Percentiles rank a stretch among this genome's conserved stretches.
phyloP scores from a whole-genome alignment of 2,888 invertebrate genomes.

The Dermolepida albohirtum region DNA sequence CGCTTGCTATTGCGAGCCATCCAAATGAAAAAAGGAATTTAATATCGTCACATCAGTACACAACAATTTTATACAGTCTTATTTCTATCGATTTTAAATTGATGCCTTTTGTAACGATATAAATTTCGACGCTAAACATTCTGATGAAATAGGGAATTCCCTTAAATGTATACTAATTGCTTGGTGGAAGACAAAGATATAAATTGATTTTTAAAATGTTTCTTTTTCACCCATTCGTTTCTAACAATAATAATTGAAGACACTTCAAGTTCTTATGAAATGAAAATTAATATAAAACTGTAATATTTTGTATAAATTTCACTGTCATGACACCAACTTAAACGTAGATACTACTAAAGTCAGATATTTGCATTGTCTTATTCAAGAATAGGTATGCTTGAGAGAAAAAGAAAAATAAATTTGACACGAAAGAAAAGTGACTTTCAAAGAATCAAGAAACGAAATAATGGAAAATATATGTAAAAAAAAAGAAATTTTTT shows the following conservation, averaged over 20 bases:
- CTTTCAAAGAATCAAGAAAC: background rate
- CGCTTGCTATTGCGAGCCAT: too few species aligned
- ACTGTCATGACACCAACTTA: constrained; percentile 55
- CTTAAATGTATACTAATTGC: too few species aligned
- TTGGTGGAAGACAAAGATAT: too few species aligned
- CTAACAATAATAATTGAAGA: background rate
- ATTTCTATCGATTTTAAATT: too few species aligned
- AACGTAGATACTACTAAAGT: constrained; percentile 48
- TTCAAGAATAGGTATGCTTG: constrained; percentile 36
- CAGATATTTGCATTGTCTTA: constrained; percentile 55
- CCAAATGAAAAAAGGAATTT: too few species aligned
- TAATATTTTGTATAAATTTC: constrained; percentile 45
- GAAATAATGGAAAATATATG: constrained; percentile 3
- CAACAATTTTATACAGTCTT: too few species aligned
- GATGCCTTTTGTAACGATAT: too few species aligned
- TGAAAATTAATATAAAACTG: constrained; percentile 26
- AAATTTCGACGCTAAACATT: too few species aligned
- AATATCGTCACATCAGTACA: too few species aligned
- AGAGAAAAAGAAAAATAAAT: constrained; percentile 7
- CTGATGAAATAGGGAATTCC: too few species aligned
- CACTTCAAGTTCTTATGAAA: too few species aligned
- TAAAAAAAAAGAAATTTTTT: constrained; percentile 19
- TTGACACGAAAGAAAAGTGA: constrained; percentile 1
- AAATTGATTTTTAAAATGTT: too few species aligned
- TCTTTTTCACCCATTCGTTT: background rate